phyloP scores from a whole-genome alignment of 53 echinoderm and acorn worm genomes.

The Astropecten irregularis region DNA sequence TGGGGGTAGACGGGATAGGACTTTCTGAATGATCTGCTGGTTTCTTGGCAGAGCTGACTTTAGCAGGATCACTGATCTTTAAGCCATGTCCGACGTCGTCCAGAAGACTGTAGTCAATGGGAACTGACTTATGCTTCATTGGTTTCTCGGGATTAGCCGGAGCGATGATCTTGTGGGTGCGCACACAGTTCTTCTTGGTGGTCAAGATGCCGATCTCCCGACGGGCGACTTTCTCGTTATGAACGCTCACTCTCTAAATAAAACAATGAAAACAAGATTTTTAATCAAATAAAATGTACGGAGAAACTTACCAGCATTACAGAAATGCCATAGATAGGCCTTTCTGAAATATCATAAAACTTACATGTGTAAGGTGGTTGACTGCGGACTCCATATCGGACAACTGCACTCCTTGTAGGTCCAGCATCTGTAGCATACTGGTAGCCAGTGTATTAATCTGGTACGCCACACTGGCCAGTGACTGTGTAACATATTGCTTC shows the following conservation, averaged over 20 bases:
- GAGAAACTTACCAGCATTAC: too few relatives aligned
- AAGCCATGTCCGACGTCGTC: conserved; percentile 83
- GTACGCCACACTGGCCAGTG: conserved; percentile 96
- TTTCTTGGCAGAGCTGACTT: conserved; percentile 15
- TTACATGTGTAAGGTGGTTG: conserved; percentile 96
- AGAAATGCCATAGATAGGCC: too few relatives aligned
- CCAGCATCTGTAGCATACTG: conserved; percentile 96
- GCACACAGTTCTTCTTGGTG: conserved; percentile 84
- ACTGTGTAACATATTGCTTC: conserved; percentile 91
- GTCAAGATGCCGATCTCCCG: conserved; percentile 95
- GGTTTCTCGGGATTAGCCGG: conserved; percentile 90
- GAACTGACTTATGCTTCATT: conserved; percentile 70
- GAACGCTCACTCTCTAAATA: conserved; percentile 86
- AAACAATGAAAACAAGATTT: too few relatives aligned
- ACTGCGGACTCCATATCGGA: conserved; percentile 92
- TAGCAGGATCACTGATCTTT: conserved; percentile 49
- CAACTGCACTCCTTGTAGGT: conserved; percentile 91
- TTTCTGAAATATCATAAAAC: too few relatives aligned
- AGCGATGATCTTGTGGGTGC: conserved; percentile 91
- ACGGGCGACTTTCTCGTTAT: conserved; percentile 95
- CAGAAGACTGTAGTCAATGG: conserved; percentile 78
- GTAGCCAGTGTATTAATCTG: conserved; percentile 97
- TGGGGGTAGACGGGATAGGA: conserved; percentile 59
- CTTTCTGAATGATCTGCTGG: conserved; percentile 65
- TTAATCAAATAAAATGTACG: neutral